phyloP scores from a whole-genome alignment of 2,888 invertebrate species.

The Conops quadrifasciatus region DNA sequence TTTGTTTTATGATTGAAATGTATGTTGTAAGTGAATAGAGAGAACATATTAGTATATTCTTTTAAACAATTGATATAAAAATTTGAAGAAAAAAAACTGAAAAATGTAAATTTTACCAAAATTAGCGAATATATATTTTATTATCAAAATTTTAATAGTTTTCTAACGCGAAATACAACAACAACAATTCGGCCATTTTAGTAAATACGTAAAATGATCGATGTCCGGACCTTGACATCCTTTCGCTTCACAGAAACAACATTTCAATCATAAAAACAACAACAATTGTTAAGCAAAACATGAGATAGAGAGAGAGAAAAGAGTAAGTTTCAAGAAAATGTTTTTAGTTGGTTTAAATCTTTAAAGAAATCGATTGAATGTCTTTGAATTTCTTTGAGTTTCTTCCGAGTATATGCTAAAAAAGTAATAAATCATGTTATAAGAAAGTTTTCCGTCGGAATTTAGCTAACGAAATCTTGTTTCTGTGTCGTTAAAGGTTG shows the following conservation, averaged over 20 bases:
- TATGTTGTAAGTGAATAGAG: conserved; percentile 59
- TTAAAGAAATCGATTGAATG: too few species aligned
- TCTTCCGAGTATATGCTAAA: too few species aligned
- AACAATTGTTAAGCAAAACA: background rate
- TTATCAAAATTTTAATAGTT: background rate
- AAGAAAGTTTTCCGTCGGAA: too few species aligned
- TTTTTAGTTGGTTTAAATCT: too few species aligned
- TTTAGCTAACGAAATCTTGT: conserved; percentile 66
- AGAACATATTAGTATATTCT: conserved; percentile 15
- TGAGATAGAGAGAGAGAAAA: conserved; percentile 3
- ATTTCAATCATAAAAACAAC: conserved; percentile 66
- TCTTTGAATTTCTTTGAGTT: too few species aligned
- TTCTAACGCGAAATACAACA: background rate
- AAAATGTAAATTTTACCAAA: background rate
- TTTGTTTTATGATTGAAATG: conserved; percentile 67
- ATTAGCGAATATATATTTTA: background rate
- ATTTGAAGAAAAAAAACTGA: background rate
- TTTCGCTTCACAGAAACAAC: conserved; percentile 67
- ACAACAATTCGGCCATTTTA: too few species aligned
- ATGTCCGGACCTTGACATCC: conserved; percentile 54
- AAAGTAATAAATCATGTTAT: too few species aligned
- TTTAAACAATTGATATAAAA: background rate
- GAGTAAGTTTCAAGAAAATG: too few species aligned
- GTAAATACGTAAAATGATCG: background rate
- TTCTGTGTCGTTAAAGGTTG: conserved; percentile 71